Evolutionary conservation across 2,888 invertebrate species (phyloP).

Genomic region (Meteorus cinctellus): DNA sequence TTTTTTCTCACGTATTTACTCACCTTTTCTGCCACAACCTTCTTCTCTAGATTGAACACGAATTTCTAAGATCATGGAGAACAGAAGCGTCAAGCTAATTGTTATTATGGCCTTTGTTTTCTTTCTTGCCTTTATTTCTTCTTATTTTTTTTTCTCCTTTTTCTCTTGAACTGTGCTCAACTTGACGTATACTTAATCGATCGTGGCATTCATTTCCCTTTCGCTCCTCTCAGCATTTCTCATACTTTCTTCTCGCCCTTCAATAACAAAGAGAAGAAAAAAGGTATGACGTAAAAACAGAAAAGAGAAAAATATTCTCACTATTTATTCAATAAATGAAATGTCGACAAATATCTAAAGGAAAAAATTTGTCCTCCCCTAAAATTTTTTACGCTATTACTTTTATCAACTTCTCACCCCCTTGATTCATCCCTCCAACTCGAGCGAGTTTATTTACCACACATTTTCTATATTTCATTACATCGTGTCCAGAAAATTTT

Average conservation of each 20-base stretch:
- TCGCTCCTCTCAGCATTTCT: conserved; percentile 13
- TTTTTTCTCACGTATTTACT: neutral
- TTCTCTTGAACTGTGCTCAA: conserved; percentile 18
- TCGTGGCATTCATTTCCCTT: conserved; percentile 49
- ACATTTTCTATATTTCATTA: neutral
- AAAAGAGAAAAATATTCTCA: neutral
- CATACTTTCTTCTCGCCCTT: neutral
- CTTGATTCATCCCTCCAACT: neutral
- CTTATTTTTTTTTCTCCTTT: conserved; percentile 14
- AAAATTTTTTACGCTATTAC: conserved; percentile 23
- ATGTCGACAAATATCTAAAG: neutral
- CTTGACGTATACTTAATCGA: conserved; percentile 52
- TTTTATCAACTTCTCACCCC: neutral
- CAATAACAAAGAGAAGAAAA: neutral
- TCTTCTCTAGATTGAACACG: neutral
- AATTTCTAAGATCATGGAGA: conserved; percentile 16
- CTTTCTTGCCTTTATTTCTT: conserved; percentile 18
- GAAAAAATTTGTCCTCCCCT: conserved; percentile 11
- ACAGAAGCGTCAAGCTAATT: conserved; percentile 41
- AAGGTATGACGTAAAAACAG: neutral
- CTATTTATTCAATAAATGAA: conserved; percentile 13
- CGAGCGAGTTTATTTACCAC: neutral
- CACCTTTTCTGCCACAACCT: conserved; percentile 1
- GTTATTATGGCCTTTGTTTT: conserved; percentile 52
- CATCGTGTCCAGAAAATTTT: neutral